phyloP scores from a whole-genome alignment of 2,113 vertebrate genomes.

The Tylochromis polylepis region DNA sequence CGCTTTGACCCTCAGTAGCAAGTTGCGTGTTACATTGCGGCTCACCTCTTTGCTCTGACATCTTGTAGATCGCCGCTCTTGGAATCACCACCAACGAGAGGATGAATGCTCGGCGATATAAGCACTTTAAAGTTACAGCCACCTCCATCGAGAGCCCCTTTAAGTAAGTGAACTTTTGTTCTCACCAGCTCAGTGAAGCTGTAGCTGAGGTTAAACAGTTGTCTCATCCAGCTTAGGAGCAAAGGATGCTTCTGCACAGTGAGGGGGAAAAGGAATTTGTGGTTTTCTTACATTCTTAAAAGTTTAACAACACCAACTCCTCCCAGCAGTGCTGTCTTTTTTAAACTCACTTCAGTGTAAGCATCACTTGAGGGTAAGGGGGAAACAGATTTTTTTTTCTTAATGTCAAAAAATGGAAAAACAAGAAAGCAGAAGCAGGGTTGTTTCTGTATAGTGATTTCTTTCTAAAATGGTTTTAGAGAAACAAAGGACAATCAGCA shows the following conservation, averaged over 20 bases:
- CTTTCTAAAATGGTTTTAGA: neutral
- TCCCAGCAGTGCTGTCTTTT: neutral
- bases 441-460: neutral
- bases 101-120: constrained; percentile 98
- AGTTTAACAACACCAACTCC: neutral
- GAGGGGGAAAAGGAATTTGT: neutral
- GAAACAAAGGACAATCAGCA: neutral
- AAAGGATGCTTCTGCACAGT: neutral
- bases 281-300: neutral
- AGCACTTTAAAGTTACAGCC: constrained; percentile 99
- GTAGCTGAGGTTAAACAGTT: neutral
- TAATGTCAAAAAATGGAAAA: neutral
- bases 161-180: constrained; percentile 79
- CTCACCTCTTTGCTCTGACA: neutral
- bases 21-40: rapidly evolving
- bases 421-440: neutral
- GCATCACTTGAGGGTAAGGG: neutral
- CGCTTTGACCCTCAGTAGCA: rapidly evolving
- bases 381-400: neutral
- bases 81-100: constrained; percentile 98
- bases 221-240: neutral
- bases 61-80: constrained; percentile 87
- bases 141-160: constrained; percentile 99
- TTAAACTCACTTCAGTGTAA: neutral
- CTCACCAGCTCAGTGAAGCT: neutral